Evolutionary conservation across 2,888 invertebrate genomes (phyloP), one percentile per base, ranked within the genome.

Genomic region (Listrodromus nycthemerus): DNA sequence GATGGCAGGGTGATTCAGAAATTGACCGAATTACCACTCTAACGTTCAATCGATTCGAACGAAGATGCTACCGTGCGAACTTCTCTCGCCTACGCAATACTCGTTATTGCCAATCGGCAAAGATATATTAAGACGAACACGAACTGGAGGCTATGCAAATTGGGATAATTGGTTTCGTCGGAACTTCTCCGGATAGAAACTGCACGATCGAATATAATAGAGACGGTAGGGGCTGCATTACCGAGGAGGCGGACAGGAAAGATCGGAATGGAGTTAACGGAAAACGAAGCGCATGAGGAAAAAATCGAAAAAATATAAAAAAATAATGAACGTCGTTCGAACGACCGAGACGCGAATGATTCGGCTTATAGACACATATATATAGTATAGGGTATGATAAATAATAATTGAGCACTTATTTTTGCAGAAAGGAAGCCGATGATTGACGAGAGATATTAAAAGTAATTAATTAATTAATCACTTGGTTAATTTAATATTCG

Each of bases 401-500:
- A 33, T 2, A 7, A 33, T 33, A 67, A 67, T 41, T 66, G 24
- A 45, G 66, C 58, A 27, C 27, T 30, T 45, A 67, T 67, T 67
- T 67, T 19, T 30, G 55, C 61, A 27, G 70, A 65, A 65, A 67
- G 78, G 52, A 82, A 82, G 84, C 58, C 65, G 70, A 58, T 77
- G 73, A 80, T 75, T 76, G 61, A 65, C 66, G 70, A 80, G 70
- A 33, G 58, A 81, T 76, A 83, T 86, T 58, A 58, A 80, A 41
- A 24, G 50, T n/a, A n/a, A n/a, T n/a, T n/a, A n/a, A n/a, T n/a
- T n/a, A n/a, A n/a, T n/a, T n/a, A n/a, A n/a, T n/a, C n/a, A n/a
- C n/a, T n/a, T n/a, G n/a, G n/a, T n/a, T n/a, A n/a, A n/a, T n/a
- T n/a, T n/a, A n/a, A n/a, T n/a, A n/a, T n/a, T 70, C 70, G 65